Evolutionary conservation across 2,797 vertebrate genomes (phyloP).

Genomic region (Acridotheres tristis): DNA sequence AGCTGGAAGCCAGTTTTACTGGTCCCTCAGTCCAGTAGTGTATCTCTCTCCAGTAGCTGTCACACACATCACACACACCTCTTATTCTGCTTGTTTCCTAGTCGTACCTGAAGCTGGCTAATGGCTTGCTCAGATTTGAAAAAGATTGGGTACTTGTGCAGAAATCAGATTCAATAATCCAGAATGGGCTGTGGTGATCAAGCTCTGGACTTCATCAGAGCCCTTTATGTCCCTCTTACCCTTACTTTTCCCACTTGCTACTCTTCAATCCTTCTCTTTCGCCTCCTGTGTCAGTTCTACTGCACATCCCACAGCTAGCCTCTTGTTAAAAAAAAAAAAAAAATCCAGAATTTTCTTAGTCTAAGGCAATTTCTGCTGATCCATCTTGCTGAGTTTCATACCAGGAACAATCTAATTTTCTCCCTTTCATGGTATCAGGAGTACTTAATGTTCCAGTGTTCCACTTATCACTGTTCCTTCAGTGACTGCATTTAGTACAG

Average conservation of each 20-base stretch:
- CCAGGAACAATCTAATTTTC: background rate
- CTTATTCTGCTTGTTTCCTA: background rate
- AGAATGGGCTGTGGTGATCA: background rate
- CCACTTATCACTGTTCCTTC: background rate
- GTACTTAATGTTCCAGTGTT: background rate
- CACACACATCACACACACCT: background rate
- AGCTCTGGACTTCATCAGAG: background rate
- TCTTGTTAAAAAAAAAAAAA: background rate
- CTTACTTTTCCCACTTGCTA: background rate
- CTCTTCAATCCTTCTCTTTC: background rate
- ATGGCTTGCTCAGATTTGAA: background rate
- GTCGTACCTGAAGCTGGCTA: background rate
- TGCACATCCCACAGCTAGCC: background rate
- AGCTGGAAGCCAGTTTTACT: background rate
- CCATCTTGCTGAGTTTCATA: background rate
- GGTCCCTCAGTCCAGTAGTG: background rate
- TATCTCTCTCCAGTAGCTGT: background rate
- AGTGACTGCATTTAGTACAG: background rate
- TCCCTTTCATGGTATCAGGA: background rate
- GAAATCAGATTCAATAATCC: background rate
- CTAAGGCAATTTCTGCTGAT: background rate
- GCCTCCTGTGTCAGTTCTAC: background rate
- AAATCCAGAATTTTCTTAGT: background rate
- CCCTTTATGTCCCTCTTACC: background rate
- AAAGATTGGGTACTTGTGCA: background rate